A percentile compares a stretch with the other conserved stretches of the same genome.
Conservation (phyloP, 2,113 vertebrate species). For the Spea multiplicata region DNA sequence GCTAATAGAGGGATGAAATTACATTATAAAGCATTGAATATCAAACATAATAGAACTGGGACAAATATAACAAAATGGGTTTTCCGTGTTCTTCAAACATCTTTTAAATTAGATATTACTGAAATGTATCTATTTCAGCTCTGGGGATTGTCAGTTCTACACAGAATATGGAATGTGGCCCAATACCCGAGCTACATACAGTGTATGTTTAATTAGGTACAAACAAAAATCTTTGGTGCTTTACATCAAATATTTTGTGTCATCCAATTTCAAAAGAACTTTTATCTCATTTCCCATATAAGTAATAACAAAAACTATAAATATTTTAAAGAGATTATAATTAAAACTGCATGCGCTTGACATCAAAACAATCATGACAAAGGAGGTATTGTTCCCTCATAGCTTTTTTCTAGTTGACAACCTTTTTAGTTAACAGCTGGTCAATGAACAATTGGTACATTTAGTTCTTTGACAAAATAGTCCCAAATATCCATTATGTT, state of each 20-base stretch:
- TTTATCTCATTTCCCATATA: slow-evolving; percentile 33
- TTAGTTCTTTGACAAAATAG: background rate
- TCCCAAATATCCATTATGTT: background rate
- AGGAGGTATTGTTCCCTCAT: slow-evolving; percentile 18
- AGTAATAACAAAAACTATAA: slow-evolving; percentile 38
- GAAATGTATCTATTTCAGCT: slow-evolving; percentile 7
- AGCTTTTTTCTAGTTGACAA: slow-evolving; percentile 20
- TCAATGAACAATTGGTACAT: slow-evolving; percentile 33
- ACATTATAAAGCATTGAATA: background rate
- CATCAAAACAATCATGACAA: slow-evolving; percentile 39
- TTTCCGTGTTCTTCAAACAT: background rate
- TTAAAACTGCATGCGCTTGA: slow-evolving; percentile 44
- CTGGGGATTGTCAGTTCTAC: background rate
- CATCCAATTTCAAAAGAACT: slow-evolving; percentile 41
- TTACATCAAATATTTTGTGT: slow-evolving; percentile 26
- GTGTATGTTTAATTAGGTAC: slow-evolving; percentile 21
- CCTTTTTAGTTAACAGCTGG: slow-evolving; percentile 32
- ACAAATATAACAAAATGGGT: slow-evolving; percentile 2
- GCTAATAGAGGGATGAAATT: background rate
- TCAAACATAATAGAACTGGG: background rate
- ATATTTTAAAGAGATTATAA: slow-evolving; percentile 42
- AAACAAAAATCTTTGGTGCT: slow-evolving; percentile 32
- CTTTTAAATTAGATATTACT: background rate
- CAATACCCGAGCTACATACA: slow-evolving; percentile 19
- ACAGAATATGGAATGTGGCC: slow-evolving; percentile 17